Conservation (phyloP, 2,797 vertebrate species). For the Vespertilio murinus region DNA sequence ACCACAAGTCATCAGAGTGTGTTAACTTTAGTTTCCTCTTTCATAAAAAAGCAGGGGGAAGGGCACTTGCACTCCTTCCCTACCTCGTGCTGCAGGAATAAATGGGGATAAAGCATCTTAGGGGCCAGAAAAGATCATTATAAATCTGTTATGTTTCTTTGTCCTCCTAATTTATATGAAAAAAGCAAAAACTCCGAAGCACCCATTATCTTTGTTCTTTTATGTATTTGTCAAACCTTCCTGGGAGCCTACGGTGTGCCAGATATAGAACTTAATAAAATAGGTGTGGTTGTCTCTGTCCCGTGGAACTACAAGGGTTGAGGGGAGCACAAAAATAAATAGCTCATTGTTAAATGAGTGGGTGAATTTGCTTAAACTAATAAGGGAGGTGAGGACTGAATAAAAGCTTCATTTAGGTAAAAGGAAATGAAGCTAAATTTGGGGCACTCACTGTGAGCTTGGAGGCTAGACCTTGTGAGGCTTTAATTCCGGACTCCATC, state of each 20-base stretch:
- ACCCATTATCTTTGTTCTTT: background rate
- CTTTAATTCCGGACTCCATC: background rate
- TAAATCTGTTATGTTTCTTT: background rate
- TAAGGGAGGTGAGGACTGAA: background rate
- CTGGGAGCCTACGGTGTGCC: background rate
- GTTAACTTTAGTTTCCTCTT: background rate
- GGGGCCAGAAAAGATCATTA: background rate
- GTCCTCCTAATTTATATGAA: background rate
- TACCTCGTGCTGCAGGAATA: background rate
- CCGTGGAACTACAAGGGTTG: background rate
- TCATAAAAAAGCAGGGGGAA: background rate
- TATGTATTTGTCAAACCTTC: background rate
- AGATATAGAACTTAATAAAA: background rate
- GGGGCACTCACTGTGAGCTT: background rate
- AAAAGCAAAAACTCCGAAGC: background rate
- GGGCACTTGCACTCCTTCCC: background rate
- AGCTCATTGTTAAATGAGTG: background rate
- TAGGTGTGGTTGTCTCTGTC: background rate
- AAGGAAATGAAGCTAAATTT: slow-evolving; percentile 15
- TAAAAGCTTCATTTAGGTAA: background rate
- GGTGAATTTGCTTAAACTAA: background rate
- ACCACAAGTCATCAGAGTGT: too few species aligned
- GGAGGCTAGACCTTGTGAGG: background rate
- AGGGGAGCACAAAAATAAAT: background rate
- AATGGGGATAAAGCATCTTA: background rate